These are phyloP conservation scores for Leptinotarsa defecta DNA, from an alignment of 1,140 invertebrate genomes.

Conservation along the genomic window DNA sequence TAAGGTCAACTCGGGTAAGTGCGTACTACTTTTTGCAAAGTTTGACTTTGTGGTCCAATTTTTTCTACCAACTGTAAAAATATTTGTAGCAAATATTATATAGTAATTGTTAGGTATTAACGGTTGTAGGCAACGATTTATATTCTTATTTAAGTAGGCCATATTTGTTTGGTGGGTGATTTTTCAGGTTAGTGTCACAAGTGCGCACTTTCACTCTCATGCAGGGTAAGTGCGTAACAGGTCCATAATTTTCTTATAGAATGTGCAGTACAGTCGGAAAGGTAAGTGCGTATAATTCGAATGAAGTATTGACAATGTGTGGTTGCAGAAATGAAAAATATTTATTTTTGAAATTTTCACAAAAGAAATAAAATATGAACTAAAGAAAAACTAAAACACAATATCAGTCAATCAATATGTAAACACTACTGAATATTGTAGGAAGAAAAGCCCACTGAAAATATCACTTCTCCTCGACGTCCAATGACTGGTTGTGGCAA, in stretches of 20 bases:
- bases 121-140: neutral
- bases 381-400: slow-evolving; percentile 1
- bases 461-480: slow-evolving; percentile 1
- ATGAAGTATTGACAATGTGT: neutral
- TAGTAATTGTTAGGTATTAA: neutral
- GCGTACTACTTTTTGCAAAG: neutral
- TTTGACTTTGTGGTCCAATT: neutral
- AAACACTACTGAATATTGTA: slow-evolving; percentile 1
- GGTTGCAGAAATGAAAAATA: neutral
- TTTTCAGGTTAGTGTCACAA: neutral
- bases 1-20: slow-evolving; percentile 3
- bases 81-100: neutral
- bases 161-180: neutral
- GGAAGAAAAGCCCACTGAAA: neutral
- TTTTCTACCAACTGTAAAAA: neutral
- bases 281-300: slow-evolving; percentile 2
- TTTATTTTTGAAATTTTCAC: neutral
- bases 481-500: slow-evolving; percentile 7
- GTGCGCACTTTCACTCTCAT: neutral
- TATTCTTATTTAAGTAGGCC: neutral
- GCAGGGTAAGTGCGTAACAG: slow-evolving; percentile 2
- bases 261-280: neutral
- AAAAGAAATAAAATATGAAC: neutral
- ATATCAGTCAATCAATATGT: neutral
- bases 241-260: neutral